These are phyloP conservation scores for Synanthedon formicaeformis DNA, from an alignment of 2,888 invertebrate genomes.

Conservation along the genomic window DNA sequence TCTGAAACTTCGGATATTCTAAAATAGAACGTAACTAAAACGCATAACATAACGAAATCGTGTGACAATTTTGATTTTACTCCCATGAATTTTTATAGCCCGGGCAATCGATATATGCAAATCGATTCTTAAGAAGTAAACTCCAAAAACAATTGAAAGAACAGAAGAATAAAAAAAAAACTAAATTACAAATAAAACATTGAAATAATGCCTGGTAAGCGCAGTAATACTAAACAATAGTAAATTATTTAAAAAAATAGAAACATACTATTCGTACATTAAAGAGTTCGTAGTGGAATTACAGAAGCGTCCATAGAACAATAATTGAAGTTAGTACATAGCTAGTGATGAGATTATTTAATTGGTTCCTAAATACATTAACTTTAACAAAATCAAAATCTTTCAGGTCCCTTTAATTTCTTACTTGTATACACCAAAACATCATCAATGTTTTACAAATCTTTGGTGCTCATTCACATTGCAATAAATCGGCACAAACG, in stretches of 20 bases:
- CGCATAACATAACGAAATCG: too few relatives aligned
- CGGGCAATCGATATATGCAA: too few relatives aligned
- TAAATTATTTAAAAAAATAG: conserved; percentile 53
- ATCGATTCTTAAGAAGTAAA: too few relatives aligned
- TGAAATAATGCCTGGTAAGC: conserved; percentile 40
- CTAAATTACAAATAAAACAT: conserved; percentile 10
- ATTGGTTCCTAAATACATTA: conserved; percentile 64
- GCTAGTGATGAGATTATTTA: conserved; percentile 60
- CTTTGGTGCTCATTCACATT: conserved; percentile 68
- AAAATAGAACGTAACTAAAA: too few relatives aligned
- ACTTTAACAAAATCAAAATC: conserved; percentile 56
- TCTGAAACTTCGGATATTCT: too few relatives aligned
- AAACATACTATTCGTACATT: conserved; percentile 24
- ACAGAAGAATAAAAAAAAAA: conserved; percentile 12
- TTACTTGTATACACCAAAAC: conserved; percentile 67
- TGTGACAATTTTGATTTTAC: too few relatives aligned
- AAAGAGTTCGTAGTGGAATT: conserved; percentile 39
- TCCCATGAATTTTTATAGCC: too few relatives aligned
- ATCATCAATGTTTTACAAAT: conserved; percentile 59
- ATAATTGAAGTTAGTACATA: conserved; percentile 48
- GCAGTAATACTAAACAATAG: conserved; percentile 42
- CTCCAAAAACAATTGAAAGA: conserved; percentile 27
- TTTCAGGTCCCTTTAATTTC: conserved; percentile 70
- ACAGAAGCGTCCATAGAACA: conserved; percentile 39
- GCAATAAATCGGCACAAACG: conserved; percentile 56